Conservation (phyloP, 2,113 vertebrate species). For the Cyprinus carpio region DNA sequence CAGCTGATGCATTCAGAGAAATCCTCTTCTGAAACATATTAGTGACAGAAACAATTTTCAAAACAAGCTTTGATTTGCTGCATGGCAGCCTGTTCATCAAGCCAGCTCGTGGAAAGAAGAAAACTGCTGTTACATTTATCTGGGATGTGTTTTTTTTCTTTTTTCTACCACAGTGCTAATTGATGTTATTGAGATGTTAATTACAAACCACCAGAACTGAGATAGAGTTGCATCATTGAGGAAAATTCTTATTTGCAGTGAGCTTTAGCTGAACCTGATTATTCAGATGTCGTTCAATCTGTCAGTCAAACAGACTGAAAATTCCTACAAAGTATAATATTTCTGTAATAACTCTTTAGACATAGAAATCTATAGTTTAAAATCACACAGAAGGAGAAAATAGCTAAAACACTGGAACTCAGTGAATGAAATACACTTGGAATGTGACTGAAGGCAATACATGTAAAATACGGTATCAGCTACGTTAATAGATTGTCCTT, state of each 20-base stretch:
- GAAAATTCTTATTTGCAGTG: conserved; percentile 14
- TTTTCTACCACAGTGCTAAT: not conserved
- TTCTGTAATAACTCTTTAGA: conserved; percentile 4
- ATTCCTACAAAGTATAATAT: not conserved
- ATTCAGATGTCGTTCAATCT: not conserved
- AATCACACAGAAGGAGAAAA: not conserved
- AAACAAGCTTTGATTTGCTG: not conserved
- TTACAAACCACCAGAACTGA: conserved; percentile 4
- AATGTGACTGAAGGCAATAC: conserved; percentile 36
- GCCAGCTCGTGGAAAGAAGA: not conserved
- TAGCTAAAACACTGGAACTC: conserved; percentile 22
- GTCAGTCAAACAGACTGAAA: conserved; percentile 6
- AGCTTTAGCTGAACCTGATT: conserved; percentile 28
- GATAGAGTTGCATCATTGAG: conserved; percentile 3
- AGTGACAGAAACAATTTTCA: not conserved
- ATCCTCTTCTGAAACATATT: not conserved
- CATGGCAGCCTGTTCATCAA: not conserved
- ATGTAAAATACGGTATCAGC: not conserved
- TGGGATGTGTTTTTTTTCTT: not conserved
- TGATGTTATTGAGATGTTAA: not conserved
- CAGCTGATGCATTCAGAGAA: not conserved
- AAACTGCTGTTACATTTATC: not conserved
- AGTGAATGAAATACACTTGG: conserved; percentile 23
- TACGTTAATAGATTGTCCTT: conserved; percentile 23
- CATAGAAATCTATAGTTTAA: conserved; percentile 9